phyloP scores from a whole-genome alignment of 2,888 invertebrate genomes.

The Dusona sp. region DNA sequence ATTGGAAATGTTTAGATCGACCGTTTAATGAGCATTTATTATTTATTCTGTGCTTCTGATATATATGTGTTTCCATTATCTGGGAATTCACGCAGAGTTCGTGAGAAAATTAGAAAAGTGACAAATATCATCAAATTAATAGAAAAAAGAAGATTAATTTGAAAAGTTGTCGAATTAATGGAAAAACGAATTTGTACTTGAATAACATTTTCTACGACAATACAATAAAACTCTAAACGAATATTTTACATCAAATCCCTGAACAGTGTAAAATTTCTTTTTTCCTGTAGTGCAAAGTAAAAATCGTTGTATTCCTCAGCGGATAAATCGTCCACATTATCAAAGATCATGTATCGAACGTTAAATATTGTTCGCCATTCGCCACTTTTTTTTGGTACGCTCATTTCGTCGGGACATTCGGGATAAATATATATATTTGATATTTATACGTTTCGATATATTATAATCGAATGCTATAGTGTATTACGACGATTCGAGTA shows the following conservation, averaged over 20 bases:
- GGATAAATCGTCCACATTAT: constrained; percentile 11
- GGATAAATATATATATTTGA: constrained; percentile 55
- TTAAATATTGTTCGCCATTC: constrained; percentile 45
- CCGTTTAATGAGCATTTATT: not conserved
- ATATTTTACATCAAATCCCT: not conserved
- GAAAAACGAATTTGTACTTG: no score
- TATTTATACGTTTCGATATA: constrained; percentile 62
- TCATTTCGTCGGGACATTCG: constrained; percentile 43
- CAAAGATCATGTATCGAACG: constrained; percentile 6
- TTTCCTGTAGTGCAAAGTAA: not conserved
- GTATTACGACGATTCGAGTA: constrained; percentile 59
- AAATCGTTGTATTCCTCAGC: not conserved
- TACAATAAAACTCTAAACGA: not conserved
- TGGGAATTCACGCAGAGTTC: no score
- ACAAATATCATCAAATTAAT: not conserved
- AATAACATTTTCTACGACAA: no score
- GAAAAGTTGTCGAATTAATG: not conserved
- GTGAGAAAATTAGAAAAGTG: not conserved
- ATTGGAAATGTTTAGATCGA: not conserved
- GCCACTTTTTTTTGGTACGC: constrained; percentile 23
- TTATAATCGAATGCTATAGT: constrained; percentile 35
- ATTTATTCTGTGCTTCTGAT: no score
- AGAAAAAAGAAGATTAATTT: not conserved
- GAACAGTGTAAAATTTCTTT: not conserved
- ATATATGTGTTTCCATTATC: no score